Conservation (phyloP, 1,140 invertebrate species). For the Pseudomyrmex dendroicus region DNA sequence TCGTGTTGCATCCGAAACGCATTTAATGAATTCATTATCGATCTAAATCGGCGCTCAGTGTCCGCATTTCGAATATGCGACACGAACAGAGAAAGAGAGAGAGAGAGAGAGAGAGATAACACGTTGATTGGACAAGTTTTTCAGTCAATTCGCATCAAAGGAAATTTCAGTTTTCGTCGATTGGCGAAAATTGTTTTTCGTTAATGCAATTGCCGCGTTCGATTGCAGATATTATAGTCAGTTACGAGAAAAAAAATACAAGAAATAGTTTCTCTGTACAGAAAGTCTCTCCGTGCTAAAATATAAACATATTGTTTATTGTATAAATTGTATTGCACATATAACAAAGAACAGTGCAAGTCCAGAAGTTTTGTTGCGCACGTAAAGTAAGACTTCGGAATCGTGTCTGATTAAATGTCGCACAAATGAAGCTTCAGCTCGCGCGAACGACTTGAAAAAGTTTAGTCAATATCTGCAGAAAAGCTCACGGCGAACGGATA, state of each 20-base stretch:
- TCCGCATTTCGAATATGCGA: neutral
- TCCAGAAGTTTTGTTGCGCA: neutral
- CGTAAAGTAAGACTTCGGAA: neutral
- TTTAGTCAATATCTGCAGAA: constrained; percentile 29
- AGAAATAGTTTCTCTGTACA: neutral
- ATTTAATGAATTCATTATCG: constrained; percentile 75
- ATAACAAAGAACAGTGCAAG: neutral
- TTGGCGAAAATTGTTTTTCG: constrained; percentile 15
- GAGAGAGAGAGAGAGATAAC: neutral
- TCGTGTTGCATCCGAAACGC: constrained; percentile 72
- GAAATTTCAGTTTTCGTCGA: constrained; percentile 21
- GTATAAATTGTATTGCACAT: neutral
- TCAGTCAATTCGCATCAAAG: constrained; percentile 21
- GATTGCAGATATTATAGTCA: neutral
- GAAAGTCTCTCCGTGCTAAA: constrained; percentile 7
- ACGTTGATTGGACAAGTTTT: constrained; percentile 44
- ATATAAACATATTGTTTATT: no score
- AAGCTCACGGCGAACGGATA: neutral
- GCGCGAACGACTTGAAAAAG: constrained; percentile 19
- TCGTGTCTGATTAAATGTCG: neutral
- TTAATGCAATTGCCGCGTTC: constrained; percentile 14
- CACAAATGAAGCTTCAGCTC: constrained; percentile 5
- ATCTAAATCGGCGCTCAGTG: constrained; percentile 59
- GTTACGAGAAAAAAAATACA: neutral
- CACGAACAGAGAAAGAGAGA: neutral